Evolutionary conservation across 1,140 invertebrate genomes (phyloP), one percentile per base, ranked within the genome.

Genomic region (Geopemphigus sp.): DNA sequence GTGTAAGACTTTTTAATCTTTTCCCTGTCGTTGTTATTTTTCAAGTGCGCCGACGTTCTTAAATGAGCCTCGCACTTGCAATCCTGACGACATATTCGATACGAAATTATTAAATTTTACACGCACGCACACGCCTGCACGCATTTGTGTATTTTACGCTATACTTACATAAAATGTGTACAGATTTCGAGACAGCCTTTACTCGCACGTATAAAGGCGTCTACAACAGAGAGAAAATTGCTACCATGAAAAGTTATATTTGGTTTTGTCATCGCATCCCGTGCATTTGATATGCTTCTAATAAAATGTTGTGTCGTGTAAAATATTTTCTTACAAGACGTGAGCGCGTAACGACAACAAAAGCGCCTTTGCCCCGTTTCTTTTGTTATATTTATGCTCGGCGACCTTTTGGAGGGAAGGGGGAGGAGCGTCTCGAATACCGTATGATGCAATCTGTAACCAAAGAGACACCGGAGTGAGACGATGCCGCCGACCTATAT

Each of bases 251-350:
- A 64, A 64, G 22, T 12, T 47, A 47, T 47, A 39, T 24, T 47
- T 24, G n/a, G n/a, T 22, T 47, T 68, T 68, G 39, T 68, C 5
- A 14, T 68, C n/a, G 47, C 14, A 50, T 2, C 6, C 12, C 12
- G 11, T 47, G 39, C 6, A 68, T 26, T 50, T 68, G 66, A 68
- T 68, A 26, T 24, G n/a, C 11, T 68, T 66, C 12, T 66, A 24
- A 26, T 26, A 26, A 68, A 68, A 68, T 68, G 6, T 66, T n/a
- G 32, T 50, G 22, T 24, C 5, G 39, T 50, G 14, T 50, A 68
- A 68, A 68, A 68, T 68, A 50, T 68, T 68, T 68, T 66, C 64
- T 68, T 68, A 50, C 39, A 68, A 26, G n/a, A 50, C 14, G 39
- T 26, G 22, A 14, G n/a, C 5, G 4, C 15, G 10, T 47, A 73